These are phyloP conservation scores for Drosophila paracracens DNA, from an alignment of 2,888 invertebrate species.

Conservation along the genomic window DNA sequence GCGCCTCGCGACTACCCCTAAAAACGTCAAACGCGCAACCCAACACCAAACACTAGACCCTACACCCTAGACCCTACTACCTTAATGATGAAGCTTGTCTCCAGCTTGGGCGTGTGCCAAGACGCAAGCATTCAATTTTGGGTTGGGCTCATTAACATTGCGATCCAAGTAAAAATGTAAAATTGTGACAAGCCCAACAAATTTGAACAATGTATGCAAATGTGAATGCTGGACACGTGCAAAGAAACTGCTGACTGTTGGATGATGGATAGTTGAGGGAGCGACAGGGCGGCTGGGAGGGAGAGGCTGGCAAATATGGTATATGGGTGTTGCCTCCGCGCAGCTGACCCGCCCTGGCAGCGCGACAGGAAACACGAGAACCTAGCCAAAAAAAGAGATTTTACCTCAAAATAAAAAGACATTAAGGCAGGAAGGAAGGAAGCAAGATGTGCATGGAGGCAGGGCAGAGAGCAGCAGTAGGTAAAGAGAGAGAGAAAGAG, in stretches of 20 bases:
- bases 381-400: conserved; percentile 40
- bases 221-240: conserved; percentile 68
- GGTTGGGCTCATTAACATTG: conserved; percentile 51
- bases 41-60: conserved; percentile 7
- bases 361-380: conserved; percentile 39
- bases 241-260: conserved; percentile 16
- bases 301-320: conserved; percentile 11
- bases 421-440: conserved; percentile 28
- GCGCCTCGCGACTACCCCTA: conserved; percentile 48
- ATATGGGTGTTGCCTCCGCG: conserved; percentile 37
- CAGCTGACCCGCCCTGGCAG: conserved; percentile 63
- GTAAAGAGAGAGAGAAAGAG: conserved; percentile 13
- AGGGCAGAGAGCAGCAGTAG: neutral
- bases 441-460: conserved; percentile 13
- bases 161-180: conserved; percentile 34
- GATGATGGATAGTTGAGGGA: conserved; percentile 13
- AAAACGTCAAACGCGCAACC: conserved; percentile 1
- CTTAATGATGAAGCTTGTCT: conserved; percentile 29
- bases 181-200: conserved; percentile 63
- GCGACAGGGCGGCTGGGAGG: neutral
- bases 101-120: conserved; percentile 65
- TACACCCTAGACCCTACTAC: conserved; percentile 5
- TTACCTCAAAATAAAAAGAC: conserved; percentile 64
- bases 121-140: conserved; percentile 31
- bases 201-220: conserved; percentile 51